Conservation (phyloP, 2,888 invertebrate genomes). For the Litoditis marina region DNA sequence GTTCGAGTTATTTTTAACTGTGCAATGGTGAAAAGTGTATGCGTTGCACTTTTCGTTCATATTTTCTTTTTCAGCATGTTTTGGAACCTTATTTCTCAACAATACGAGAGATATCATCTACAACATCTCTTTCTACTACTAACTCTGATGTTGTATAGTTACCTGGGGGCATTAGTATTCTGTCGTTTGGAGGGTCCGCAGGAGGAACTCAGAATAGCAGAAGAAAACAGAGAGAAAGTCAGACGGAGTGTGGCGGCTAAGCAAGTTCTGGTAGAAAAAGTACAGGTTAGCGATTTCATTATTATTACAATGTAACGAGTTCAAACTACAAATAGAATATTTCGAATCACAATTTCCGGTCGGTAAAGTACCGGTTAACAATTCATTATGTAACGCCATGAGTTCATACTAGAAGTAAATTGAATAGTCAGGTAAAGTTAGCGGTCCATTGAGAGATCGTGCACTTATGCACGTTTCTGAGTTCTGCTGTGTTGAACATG, state of each 20-base stretch:
- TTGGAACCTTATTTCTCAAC: constrained; percentile 49
- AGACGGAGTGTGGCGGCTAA: constrained; percentile 33
- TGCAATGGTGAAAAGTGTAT: no score
- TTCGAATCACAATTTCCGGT: neutral
- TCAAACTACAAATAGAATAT: neutral
- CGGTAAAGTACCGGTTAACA: no score
- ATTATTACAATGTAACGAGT: neutral
- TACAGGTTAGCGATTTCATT: constrained; percentile 23
- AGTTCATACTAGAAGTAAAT: no score
- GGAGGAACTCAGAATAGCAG: constrained; percentile 21
- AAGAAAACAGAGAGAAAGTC: constrained; percentile 19
- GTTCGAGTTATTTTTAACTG: no score
- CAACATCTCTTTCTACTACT: constrained; percentile 46
- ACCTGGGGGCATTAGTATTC: constrained; percentile 49
- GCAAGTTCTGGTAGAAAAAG: constrained; percentile 22
- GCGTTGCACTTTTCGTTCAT: no score
- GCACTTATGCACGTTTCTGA: no score
- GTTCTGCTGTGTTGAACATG: no score
- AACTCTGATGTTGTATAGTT: constrained; percentile 45
- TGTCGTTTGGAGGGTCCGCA: constrained; percentile 41
- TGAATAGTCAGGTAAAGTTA: no score
- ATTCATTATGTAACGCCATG: no score
- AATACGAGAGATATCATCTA: constrained; percentile 47
- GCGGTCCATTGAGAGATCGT: no score
- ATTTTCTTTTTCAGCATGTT: constrained; percentile 37